Percentiles rank a stretch among this genome's conserved stretches.
Conservation (phyloP, 1,140 invertebrate species). For the Drosophila murphyi region DNA sequence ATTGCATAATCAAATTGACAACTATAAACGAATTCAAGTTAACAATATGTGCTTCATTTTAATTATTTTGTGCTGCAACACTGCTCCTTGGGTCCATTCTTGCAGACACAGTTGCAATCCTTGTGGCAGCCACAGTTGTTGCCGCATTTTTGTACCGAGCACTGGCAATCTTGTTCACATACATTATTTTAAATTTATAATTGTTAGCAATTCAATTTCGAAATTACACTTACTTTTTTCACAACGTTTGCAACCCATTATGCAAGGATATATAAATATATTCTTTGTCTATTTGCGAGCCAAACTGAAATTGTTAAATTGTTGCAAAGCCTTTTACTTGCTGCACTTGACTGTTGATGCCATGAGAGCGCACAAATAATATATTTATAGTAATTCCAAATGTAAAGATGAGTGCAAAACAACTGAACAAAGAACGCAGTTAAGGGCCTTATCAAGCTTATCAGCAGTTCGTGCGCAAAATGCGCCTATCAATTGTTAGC, state of each 20-base stretch:
- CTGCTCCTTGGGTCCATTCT: slow-evolving; percentile 67
- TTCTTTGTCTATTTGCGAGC: neutral
- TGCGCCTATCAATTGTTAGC: slow-evolving; percentile 44
- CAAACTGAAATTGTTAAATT: slow-evolving; percentile 8
- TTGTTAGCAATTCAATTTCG: no score
- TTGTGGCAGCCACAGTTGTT: slow-evolving; percentile 63
- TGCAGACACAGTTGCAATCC: slow-evolving; percentile 66
- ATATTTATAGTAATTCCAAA: slow-evolving; percentile 37
- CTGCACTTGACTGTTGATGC: slow-evolving; percentile 48
- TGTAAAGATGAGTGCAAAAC: slow-evolving; percentile 56
- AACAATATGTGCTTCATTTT: neutral
- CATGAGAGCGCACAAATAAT: neutral
- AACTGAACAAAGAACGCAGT: slow-evolving; percentile 13
- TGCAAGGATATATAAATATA: neutral
- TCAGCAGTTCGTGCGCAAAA: slow-evolving; percentile 63
- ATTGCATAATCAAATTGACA: neutral
- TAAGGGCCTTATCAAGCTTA: slow-evolving; percentile 30
- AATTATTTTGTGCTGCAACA: slow-evolving; percentile 64
- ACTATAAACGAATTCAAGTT: neutral
- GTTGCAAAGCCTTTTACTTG: slow-evolving; percentile 38
- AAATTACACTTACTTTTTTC: slow-evolving; percentile 55
- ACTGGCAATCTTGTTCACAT: slow-evolving; percentile 57
- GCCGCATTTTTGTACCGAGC: slow-evolving; percentile 56
- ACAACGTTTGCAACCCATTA: slow-evolving; percentile 67
- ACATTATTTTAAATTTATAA: neutral